These are phyloP conservation scores for Australoheros scitulus DNA, from an alignment of 2,113 vertebrate species.

Conservation along the genomic window DNA sequence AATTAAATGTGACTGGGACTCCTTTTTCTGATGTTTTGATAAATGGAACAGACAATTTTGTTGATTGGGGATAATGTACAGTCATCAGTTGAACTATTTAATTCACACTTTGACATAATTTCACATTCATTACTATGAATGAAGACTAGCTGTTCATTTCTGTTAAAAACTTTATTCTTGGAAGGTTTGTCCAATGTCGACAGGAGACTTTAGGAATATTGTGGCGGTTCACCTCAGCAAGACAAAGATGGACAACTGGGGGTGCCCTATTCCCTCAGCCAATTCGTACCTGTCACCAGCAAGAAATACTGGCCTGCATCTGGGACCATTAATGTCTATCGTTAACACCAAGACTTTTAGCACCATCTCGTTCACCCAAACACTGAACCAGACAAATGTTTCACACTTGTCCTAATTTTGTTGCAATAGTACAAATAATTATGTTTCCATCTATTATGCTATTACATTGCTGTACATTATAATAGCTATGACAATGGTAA, in stretches of 20 bases:
- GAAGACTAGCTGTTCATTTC: background rate
- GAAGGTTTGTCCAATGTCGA: background rate
- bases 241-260: background rate
- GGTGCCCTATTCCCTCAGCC: background rate
- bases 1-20: background rate
- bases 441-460: background rate
- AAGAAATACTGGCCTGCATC: background rate
- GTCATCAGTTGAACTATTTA: background rate
- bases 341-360: background rate
- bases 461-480: background rate
- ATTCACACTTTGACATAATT: background rate
- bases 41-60: background rate
- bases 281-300: background rate
- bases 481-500: background rate
- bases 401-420: background rate
- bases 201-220: background rate
- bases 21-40: background rate
- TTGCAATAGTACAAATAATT: background rate
- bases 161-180: background rate
- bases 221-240: background rate
- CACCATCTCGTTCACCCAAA: background rate
- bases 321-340: background rate
- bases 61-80: background rate
- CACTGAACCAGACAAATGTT: background rate
- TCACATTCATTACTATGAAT: background rate